Percentiles rank a stretch among this genome's conserved stretches.
Evolutionary conservation across 2,113 vertebrate species (phyloP).

Genomic region (Mus musculus): DNA sequence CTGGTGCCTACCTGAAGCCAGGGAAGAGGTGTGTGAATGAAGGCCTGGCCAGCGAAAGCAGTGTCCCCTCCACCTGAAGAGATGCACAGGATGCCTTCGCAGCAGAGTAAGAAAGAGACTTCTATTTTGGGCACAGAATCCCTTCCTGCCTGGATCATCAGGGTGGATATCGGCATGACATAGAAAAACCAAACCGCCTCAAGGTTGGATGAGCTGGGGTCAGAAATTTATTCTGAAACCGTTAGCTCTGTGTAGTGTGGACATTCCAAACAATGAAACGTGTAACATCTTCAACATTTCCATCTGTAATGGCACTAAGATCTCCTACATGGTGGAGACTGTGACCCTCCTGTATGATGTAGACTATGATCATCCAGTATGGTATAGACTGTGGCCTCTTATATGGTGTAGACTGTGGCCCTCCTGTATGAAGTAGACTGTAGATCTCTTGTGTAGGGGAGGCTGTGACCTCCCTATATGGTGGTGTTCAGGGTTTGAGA

Average conservation of each 20-base stretch:
- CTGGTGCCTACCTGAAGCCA: not conserved
- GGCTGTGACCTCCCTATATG: not conserved
- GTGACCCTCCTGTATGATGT: not conserved
- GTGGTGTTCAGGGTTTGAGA: not conserved
- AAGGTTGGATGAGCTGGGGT: not conserved
- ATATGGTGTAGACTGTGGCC: not conserved
- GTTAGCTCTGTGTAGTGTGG: not conserved
- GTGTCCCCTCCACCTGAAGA: not conserved
- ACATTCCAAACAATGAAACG: not conserved
- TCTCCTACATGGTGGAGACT: not conserved
- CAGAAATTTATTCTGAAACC: not conserved
- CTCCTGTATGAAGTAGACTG: not conserved
- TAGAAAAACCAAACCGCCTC: not conserved
- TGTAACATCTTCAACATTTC: not conserved
- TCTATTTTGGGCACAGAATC: not conserved
- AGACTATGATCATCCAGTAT: not conserved
- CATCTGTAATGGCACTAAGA: not conserved
- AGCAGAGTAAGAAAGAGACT: not conserved
- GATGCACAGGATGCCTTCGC: not conserved
- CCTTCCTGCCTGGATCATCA: not conserved
- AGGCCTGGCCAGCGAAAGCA: too few species aligned
- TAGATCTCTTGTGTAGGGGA: too few species aligned
- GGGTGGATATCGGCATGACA: not conserved
- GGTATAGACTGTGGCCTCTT: not conserved
- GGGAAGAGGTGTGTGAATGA: not conserved